A percentile compares a stretch with the other conserved stretches of the same genome.
Evolutionary conservation across 92 coral and sea anemone genomes (phyloP).

Genomic region (Epizoanthus ramosus): DNA sequence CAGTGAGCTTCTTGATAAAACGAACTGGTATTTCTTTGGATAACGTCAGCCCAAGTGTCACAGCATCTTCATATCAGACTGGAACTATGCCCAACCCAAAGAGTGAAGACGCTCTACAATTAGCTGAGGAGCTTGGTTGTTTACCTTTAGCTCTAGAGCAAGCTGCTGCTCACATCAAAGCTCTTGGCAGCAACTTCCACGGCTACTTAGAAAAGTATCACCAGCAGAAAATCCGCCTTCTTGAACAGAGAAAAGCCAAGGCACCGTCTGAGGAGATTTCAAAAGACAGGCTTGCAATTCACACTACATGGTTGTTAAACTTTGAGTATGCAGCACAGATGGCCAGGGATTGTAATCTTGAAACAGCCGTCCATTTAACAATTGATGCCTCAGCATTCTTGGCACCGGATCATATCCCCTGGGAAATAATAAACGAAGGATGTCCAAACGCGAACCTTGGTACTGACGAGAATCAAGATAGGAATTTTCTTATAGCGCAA

Average conservation of each 20-base stretch:
- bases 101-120: not conserved
- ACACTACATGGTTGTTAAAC: slow-evolving; percentile 63
- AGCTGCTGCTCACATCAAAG: slow-evolving; percentile 57
- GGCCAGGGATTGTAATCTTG: slow-evolving; percentile 32
- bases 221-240: slow-evolving; percentile 31
- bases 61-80: not conserved
- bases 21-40: slow-evolving; percentile 13
- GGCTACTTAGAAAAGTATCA: slow-evolving; percentile 42
- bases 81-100: not conserved
- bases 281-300: slow-evolving; percentile 51
- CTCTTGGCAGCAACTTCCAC: slow-evolving; percentile 10
- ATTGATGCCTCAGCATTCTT: slow-evolving; percentile 31
- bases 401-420: slow-evolving; percentile 39
- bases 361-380: slow-evolving; percentile 16
- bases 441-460: slow-evolving; percentile 17
- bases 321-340: slow-evolving; percentile 36
- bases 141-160: slow-evolving; percentile 66
- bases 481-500: slow-evolving; percentile 13
- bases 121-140: slow-evolving; percentile 53
- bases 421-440: slow-evolving; percentile 30
- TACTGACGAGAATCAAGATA: slow-evolving; percentile 10
- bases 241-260: slow-evolving; percentile 39
- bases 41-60: not conserved
- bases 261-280: slow-evolving; percentile 43
- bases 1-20: slow-evolving; percentile 23